phyloP scores from a whole-genome alignment of 2,113 vertebrate species.

The Spea multiplicata region DNA sequence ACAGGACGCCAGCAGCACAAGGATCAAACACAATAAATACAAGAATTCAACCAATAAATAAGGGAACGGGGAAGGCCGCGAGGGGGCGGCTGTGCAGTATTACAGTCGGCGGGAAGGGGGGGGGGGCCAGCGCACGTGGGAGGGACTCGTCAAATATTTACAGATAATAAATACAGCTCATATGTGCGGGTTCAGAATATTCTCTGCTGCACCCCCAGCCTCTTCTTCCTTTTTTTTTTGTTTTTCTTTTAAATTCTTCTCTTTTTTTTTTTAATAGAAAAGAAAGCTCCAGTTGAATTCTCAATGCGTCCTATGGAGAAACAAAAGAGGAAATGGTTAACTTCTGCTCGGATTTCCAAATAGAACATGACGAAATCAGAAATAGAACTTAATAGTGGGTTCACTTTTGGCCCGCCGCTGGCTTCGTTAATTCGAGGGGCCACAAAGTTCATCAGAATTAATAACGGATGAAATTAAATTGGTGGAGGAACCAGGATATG shows the following conservation, averaged over 20 bases:
- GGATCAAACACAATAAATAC: slow-evolving; percentile 43
- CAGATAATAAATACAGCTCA: slow-evolving; percentile 40
- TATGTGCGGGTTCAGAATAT: slow-evolving; percentile 28
- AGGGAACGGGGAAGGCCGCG: slow-evolving; percentile 24
- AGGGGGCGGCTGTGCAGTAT: slow-evolving; percentile 43
- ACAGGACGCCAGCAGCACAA: slow-evolving; percentile 38
- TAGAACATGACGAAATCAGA: too few relatives aligned
- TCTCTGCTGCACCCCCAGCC: slow-evolving; percentile 16
- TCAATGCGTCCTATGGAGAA: slow-evolving; percentile 21
- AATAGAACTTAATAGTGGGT: too few relatives aligned
- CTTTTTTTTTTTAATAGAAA: slow-evolving; percentile 16
- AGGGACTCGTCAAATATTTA: slow-evolving; percentile 28
- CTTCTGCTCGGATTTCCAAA: too few relatives aligned
- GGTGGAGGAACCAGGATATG: too few relatives aligned
- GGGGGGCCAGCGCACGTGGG: slow-evolving; percentile 34
- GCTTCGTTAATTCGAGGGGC: too few relatives aligned
- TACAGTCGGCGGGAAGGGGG: slow-evolving; percentile 30
- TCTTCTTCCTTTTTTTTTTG: not conserved
- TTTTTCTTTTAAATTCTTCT: not conserved
- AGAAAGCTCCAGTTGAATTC: slow-evolving; percentile 25
- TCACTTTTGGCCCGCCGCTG: too few relatives aligned
- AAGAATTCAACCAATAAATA: slow-evolving; percentile 48
- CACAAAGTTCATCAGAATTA: too few relatives aligned
- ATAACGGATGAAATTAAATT: too few relatives aligned
- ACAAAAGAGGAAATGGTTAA: not conserved